Base-by-base conservation (phyloP, 2,888 invertebrate genomes). In the Athetis lepigone region DNA sequence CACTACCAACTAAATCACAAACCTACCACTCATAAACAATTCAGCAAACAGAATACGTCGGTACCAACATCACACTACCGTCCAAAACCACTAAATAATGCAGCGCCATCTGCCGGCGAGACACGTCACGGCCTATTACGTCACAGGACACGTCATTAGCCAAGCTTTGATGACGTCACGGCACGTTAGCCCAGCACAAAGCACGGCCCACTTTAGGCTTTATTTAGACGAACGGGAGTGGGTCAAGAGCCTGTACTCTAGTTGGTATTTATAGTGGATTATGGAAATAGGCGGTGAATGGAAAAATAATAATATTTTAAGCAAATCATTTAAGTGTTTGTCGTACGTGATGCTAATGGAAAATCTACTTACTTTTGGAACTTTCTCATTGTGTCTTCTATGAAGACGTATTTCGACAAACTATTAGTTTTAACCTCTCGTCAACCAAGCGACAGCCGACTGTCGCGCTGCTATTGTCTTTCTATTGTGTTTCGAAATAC, bases 141-240 rank as follows among this genome's bases (percentile, higher is more conserved):
- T 70, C 79, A 84, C 77, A 83, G 80, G 85, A 82, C 81, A 85
- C 84, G 84, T 88, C 88, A 86, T 88, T 87, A 88, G 83, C 77
- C 68, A 45, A 67, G 82, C 89, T 88, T 88, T 88, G 89, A 87
- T 88, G 88, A 88, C 89, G 91, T 90, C 90, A 90, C 85, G 88
- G 79, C 84, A 57, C 83, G 88, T 90, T 90, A 88, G 78, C 81
- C 80, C 60, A 77, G 76, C 80, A 80, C 68, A 80, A 80, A 80
- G 79, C 70, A 74, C 74, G 74, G 50, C 72, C 78, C 77, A 79
- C 82, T 85, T 72, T 81, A 80, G 74, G 69, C 60, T 82, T 79
- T 79, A 83, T 83, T 83, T 82, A 77, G 80, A 75, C 52, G 70
- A 65, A 62, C 58, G 65, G 73, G 83, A 84, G 58, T 84, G 69